Conservation (phyloP, 2,113 vertebrate species). For the Ondatra zibethicus region DNA sequence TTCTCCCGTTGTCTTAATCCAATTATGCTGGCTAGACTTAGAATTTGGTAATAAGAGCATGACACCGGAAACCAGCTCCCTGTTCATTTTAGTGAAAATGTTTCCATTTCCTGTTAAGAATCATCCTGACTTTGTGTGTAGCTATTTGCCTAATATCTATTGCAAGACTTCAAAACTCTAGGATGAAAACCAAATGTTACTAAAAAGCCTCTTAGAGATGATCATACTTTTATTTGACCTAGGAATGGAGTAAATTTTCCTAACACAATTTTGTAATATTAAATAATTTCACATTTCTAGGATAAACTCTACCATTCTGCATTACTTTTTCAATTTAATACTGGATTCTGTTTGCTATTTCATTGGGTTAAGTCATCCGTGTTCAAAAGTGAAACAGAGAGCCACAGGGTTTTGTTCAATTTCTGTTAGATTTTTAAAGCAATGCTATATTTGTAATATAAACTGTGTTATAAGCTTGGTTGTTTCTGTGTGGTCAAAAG, state of each 20-base stretch:
- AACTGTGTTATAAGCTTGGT: neutral
- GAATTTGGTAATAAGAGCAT: constrained; percentile 18
- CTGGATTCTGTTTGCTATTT: neutral
- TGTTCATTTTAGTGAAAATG: constrained; percentile 25
- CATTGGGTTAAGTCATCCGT: neutral
- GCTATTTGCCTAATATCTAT: neutral
- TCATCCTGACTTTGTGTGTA: neutral
- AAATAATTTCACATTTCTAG: constrained; percentile 36
- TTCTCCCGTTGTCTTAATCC: constrained; percentile 27
- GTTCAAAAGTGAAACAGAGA: neutral
- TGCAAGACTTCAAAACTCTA: constrained; percentile 15
- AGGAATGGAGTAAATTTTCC: constrained; percentile 3
- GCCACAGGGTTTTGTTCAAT: neutral
- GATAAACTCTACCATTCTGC: neutral
- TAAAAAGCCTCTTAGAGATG: neutral
- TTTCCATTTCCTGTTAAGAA: constrained; percentile 49
- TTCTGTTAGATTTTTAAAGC: constrained; percentile 10
- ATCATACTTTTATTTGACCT: constrained; percentile 35
- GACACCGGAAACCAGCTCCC: neutral
- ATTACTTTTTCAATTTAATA: neutral
- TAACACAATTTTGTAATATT: neutral
- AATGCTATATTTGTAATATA: neutral
- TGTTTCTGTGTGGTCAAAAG: neutral
- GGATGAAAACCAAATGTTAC: neutral
- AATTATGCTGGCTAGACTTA: neutral